Base-by-base conservation (phyloP, 2,113 vertebrate species). In the Meleagris gallopavo region DNA sequence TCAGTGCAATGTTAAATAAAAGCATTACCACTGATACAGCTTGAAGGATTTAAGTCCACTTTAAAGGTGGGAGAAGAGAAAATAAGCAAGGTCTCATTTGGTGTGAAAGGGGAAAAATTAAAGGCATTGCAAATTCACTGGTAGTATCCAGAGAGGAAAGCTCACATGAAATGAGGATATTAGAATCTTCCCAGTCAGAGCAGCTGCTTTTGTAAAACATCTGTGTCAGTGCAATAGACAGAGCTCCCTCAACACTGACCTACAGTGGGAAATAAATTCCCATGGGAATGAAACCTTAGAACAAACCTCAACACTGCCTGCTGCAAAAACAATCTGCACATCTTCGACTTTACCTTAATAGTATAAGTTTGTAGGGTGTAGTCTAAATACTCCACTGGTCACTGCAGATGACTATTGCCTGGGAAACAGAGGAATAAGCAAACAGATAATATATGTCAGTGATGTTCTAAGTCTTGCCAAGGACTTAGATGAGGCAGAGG, bases 321-420 rank as follows among this genome's bases (percentile, higher is more conserved):
- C 65, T 90, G 61, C 43, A 94, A 86, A 83, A 91, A 52, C 65
- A 88, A 78, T 77, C 82, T 86, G 73, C 38, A 60, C 91, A 88
- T 88, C 87, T 91, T 87, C 91, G 82, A 72, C 85, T 85, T 83
- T 73, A 71, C 85, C 75, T 83, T 46, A 62, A 52, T 3, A n/a
- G 16, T 55, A 13, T 2, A 76, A 89, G 22, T 38, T 52, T 7
- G 6, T 3, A 48, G 15, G 45, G 18, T 77, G 36, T 29, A 57
- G 69, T 88, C 43, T 22, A 65, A 64, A 29, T 41, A 74, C 11
- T 32, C 18, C n/a, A 16, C 8, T 87, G 84, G 72, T 61, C 32
- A 13, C 5, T 46, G 12, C 38, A 93, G 52, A 67, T 30, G 64
- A 70, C 80, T 83, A 46, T 73, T 89, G n/a, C 76, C 52, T 61